A percentile compares a stretch with the other conserved stretches of the same genome.
These are phyloP conservation scores for Syngnathus acus DNA, from an alignment of 2,797 vertebrate genomes.

Conservation along the genomic window DNA sequence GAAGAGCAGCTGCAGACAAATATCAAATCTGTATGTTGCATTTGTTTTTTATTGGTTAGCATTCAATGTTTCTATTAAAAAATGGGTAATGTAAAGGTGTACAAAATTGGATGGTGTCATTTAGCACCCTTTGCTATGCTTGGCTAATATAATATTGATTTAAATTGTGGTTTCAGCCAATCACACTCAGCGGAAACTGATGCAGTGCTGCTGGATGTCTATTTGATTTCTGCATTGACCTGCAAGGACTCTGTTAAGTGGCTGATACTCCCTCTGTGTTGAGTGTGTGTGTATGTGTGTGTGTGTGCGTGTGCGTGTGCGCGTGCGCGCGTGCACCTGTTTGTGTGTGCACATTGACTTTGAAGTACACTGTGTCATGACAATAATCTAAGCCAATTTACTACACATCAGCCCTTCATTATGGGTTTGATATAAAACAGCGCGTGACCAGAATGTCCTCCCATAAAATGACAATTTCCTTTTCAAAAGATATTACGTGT, in stretches of 20 bases:
- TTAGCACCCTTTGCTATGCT: background rate
- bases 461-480: slow-evolving; percentile 66
- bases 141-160: slow-evolving; percentile 26
- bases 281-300: background rate
- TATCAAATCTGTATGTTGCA: slow-evolving; percentile 15
- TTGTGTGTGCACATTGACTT: slow-evolving; percentile 42
- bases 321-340: slow-evolving; percentile 4
- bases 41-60: background rate
- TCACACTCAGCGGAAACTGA: slow-evolving; percentile 42
- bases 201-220: slow-evolving; percentile 50
- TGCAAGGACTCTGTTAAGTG: slow-evolving; percentile 60
- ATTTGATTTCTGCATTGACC: slow-evolving; percentile 71
- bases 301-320: slow-evolving; percentile 10
- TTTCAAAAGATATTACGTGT: slow-evolving; percentile 53
- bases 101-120: slow-evolving; percentile 33
- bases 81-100: background rate
- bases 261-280: slow-evolving; percentile 37
- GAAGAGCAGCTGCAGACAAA: slow-evolving; percentile 40
- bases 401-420: slow-evolving; percentile 67
- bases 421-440: slow-evolving; percentile 65
- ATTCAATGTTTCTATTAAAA: background rate
- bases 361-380: slow-evolving; percentile 65
- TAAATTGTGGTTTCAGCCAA: slow-evolving; percentile 29
- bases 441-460: slow-evolving; percentile 63
- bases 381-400: slow-evolving; percentile 68